Base-by-base conservation (phyloP, 1,140 invertebrate species). In the Lysiphlebus fabarum region DNA sequence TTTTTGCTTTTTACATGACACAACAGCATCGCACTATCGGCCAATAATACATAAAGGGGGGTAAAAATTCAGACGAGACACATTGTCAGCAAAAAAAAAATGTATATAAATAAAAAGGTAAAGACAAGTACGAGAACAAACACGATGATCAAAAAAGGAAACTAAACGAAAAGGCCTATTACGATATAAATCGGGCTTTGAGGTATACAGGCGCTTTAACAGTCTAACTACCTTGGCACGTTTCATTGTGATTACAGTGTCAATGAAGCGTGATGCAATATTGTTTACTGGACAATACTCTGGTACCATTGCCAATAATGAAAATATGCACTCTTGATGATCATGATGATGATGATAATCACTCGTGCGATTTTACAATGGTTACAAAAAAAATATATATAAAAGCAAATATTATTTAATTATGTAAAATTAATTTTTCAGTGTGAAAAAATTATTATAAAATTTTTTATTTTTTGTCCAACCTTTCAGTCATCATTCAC, bases 181-280 rank as follows among this genome's bases (percentile, higher is more conserved):
- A 33, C 67, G 75, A 75, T 74, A 75, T 72, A 76, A 74, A 78
- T 78, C 76, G 17, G 70, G 67, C 67, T 70, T 64, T 65, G 62
- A 70, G 71, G 66, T 71, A 69, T 70, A 26, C n/a, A n/a, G n/a
- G n/a, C n/a, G 17, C 17, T 26, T 26, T 26, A 26, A 26, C 17
- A 26, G 17, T 26, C 17, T 69, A 66, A 66, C 59, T 70, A 75
- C 75, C 75, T 77, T 77, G 75, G 75, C 73, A 75, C 73, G 72
- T 77, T 77, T 71, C 72, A 77, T 77, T 77, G 73, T 71, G 72
- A 78, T 77, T 76, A 77, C 4, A 26, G 72, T 67, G 63, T 71
- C 76, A 73, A 68, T 67, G 70, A 73, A 77, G 70, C 76, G 77
- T 78, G 63, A 67, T 54, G 63, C 61, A 37, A 42, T 45, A 55